These are phyloP conservation scores for Synodontis membranacea DNA, from an alignment of 2,113 vertebrate species.

Conservation along the genomic window DNA sequence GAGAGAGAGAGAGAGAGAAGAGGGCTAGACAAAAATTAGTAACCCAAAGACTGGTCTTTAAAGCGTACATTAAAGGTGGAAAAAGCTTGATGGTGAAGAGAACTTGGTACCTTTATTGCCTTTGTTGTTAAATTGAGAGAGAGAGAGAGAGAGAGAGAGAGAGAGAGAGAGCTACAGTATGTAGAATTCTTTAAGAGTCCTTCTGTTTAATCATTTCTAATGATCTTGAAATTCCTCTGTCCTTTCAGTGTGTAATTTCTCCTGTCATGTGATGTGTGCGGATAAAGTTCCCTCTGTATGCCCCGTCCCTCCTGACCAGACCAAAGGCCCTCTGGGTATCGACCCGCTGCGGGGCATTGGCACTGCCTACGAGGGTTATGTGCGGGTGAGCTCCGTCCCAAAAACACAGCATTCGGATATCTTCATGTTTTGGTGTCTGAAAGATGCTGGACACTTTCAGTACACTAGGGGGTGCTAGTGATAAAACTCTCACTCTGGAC, in stretches of 20 bases:
- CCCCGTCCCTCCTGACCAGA: conserved; percentile 93
- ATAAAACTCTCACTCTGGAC: not conserved
- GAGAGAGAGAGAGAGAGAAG: not conserved
- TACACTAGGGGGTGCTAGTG: not conserved
- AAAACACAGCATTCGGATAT: not conserved
- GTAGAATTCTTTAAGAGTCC: not conserved
- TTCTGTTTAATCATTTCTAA: not conserved
- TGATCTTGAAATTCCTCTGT: not conserved
- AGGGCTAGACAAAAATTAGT: too few species aligned
- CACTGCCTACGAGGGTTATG: conserved; percentile 92
- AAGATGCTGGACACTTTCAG: not conserved
- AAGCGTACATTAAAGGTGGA: not conserved
- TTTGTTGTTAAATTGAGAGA: not conserved
- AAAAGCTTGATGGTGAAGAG: not conserved
- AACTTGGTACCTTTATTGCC: too few species aligned
- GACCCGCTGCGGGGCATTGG: conserved; percentile 95
- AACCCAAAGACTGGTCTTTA: too few species aligned
- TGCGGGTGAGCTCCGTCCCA: conserved; percentile 79
- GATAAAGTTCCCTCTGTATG: conserved; percentile 95
- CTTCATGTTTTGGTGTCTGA: not conserved
- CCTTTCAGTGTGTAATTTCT: conserved; percentile 89
- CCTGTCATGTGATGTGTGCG: conserved; percentile 96
- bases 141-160: not conserved
- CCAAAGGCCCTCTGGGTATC: conserved; percentile 92
- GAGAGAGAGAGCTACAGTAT: too few species aligned